These are phyloP conservation scores for Polydrusus pterygomalis DNA, from an alignment of 2,888 invertebrate species.

Conservation along the genomic window DNA sequence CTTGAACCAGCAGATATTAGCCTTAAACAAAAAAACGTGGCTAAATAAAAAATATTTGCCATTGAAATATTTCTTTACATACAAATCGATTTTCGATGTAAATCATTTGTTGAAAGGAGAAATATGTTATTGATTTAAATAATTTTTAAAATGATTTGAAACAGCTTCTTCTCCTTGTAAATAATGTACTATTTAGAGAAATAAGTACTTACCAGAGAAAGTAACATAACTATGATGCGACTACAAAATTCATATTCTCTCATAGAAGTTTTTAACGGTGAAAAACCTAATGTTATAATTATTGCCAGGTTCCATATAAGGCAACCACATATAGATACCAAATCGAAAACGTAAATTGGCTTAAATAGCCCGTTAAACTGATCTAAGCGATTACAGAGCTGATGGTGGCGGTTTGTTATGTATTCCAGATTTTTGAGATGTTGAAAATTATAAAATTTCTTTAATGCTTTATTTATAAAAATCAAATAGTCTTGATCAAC, in stretches of 20 bases:
- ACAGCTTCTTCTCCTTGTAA: no score
- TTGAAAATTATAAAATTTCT: not conserved
- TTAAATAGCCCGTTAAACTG: not conserved
- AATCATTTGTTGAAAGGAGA: no score
- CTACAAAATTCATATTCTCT: not conserved
- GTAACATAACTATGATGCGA: not conserved
- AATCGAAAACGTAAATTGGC: not conserved
- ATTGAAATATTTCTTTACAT: no score
- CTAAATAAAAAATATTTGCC: no score
- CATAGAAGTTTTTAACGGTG: not conserved
- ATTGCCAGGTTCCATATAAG: not conserved
- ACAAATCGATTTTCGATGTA: no score
- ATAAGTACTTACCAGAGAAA: not conserved
- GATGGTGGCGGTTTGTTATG: not conserved
- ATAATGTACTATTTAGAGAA: no score
- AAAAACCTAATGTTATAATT: not conserved
- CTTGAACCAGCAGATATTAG: no score
- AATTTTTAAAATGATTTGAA: no score
- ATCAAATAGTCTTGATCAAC: not conserved
- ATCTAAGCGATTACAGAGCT: constrained; percentile 3
- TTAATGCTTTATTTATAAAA: not conserved
- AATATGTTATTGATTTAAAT: no score
- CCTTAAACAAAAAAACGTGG: no score
- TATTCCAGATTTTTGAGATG: not conserved
- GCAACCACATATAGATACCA: not conserved